These are phyloP conservation scores for Antigone vipio DNA, from an alignment of 2,113 vertebrate genomes.

Conservation along the genomic window DNA sequence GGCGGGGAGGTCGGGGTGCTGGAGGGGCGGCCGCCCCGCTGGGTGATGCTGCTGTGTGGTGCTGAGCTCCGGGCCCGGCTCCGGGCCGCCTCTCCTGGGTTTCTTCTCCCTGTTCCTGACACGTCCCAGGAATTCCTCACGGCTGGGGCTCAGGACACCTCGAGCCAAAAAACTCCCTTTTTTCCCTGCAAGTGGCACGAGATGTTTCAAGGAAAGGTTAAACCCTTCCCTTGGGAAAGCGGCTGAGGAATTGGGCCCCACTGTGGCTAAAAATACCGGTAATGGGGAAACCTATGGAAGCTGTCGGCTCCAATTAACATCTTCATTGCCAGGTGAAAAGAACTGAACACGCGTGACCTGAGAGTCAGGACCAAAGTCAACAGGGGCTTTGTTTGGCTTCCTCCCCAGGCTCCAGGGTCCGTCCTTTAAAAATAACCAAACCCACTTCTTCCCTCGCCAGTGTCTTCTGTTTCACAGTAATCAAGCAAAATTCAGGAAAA, in stretches of 20 bases:
- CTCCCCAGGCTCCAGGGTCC: not conserved
- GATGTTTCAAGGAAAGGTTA: conserved; percentile 50
- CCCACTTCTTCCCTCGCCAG: not conserved
- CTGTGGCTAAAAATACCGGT: conserved; percentile 38
- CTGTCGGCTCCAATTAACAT: conserved; percentile 50
- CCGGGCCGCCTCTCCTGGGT: not conserved
- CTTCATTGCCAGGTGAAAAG: conserved; percentile 63
- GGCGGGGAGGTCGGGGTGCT: accelerated
- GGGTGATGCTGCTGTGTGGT: accelerated
- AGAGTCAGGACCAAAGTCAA: conserved; percentile 42
- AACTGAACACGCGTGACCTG: not conserved
- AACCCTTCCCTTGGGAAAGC: conserved; percentile 24
- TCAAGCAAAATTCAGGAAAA: not conserved
- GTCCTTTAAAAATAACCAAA: not conserved
- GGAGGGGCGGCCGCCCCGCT: accelerated
- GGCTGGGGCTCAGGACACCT: accelerated
- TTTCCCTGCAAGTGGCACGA: not conserved
- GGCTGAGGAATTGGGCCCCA: conserved; percentile 33
- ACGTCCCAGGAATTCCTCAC: accelerated
- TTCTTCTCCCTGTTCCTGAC: not conserved
- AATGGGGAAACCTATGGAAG: conserved; percentile 27
- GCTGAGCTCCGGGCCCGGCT: not conserved
- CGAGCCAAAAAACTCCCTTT: not conserved
- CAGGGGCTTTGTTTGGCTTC: conserved; percentile 28
- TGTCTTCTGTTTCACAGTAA: conserved; percentile 27